A percentile compares a stretch with the other conserved stretches of the same genome.
Evolutionary conservation across 2,113 vertebrate species (phyloP).

Genomic region (Chauna torquata): DNA sequence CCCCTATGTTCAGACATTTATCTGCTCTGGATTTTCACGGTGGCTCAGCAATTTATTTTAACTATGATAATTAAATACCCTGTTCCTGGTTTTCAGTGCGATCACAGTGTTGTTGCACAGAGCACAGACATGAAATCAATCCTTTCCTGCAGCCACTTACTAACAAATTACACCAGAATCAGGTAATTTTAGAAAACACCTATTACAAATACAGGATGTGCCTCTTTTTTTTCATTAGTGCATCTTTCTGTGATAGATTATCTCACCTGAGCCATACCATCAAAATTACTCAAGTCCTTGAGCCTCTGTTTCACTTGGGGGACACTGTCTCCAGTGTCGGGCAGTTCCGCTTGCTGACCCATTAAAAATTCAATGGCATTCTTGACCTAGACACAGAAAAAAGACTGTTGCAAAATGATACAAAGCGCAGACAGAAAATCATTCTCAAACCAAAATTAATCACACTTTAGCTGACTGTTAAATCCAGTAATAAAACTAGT

Average conservation of each 20-base stretch:
- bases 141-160: background rate
- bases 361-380: constrained; percentile 82
- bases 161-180: background rate
- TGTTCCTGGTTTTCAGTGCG: background rate
- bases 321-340: constrained; percentile 76
- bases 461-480: background rate
- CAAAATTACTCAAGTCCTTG: constrained; percentile 80
- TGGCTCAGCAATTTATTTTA: constrained; percentile 58
- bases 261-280: constrained; percentile 86
- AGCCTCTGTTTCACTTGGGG: constrained; percentile 85
- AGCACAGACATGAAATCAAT: background rate
- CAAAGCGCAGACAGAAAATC: constrained; percentile 24
- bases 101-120: background rate
- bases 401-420: constrained; percentile 20
- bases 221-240: background rate
- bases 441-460: background rate
- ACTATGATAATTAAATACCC: constrained; percentile 39
- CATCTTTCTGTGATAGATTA: background rate
- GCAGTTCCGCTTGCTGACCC: constrained; percentile 82
- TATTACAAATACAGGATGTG: background rate
- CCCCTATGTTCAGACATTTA: constrained; percentile 48
- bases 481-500: background rate
- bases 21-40: constrained; percentile 34
- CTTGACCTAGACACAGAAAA: constrained; percentile 81
- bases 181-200: background rate